Base-by-base conservation (phyloP, 2,113 vertebrate genomes). In the Hippocampus mohnikei region DNA sequence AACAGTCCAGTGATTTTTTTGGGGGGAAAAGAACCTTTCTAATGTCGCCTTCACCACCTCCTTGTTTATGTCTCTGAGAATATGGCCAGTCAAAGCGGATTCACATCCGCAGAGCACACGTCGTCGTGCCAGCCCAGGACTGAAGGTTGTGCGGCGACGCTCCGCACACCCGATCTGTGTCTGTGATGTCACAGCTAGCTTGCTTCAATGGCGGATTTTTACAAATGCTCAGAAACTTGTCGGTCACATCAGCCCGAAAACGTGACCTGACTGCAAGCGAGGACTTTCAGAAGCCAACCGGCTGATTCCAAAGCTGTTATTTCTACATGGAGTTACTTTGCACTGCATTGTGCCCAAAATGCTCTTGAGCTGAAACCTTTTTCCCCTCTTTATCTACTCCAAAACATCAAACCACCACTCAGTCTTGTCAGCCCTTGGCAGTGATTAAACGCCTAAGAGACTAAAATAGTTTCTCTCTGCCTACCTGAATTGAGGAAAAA, bases 391-490 rank as follows among this genome's bases (percentile, higher is more conserved):
- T 58, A 27, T 74, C 65, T 55, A 37, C 33, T 66, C 27, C 70
- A 33, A 61, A 58, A 23, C 50, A 40, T 46, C 67, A 4, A 73
- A 56, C 23, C n/a, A 61, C 58, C 66, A 27, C 29, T 74, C 46
- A n/a, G 46, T 72, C 62, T 64, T 33, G 8, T 53, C 60, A 8
- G 3, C 27, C 41, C 33, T 58, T 40, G 42, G 50, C n/a, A 9
- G 40, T 48, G 66, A 71, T 74, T 70, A 71, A 74, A 81, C 53
- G 48, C 73, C 63, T 42, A 8, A 55, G 18, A 62, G 59, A 42
- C 55, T 7, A 74, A 41, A 58, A 63, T 27, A 70, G 40, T 53
- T 59, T 13, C 66, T 53, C 37, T 11, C 55, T 18, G 53, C n/a
- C 40, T 33, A 76, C n/a, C 42, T 42, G 3, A 50, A 56, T 18